Evolutionary conservation across 2,888 invertebrate genomes (phyloP), one percentile per base, ranked within the genome.

Genomic region (Archips crataeganus): DNA sequence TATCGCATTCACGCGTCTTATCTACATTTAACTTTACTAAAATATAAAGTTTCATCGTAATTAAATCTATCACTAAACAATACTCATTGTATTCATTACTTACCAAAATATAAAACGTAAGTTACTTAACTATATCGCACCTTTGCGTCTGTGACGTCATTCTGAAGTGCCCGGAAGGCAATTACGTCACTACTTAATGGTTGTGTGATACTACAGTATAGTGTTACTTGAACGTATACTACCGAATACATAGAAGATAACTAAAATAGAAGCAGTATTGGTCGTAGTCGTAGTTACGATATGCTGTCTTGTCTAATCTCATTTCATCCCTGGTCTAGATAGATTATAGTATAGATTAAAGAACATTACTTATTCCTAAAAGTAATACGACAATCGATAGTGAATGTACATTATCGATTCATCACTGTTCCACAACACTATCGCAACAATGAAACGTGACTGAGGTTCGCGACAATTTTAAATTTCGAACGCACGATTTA

Each of bases 121-220:
- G 15, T 4, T 54, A 54, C 8, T 54, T 8, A 23, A 15, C 23
- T 23, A 23, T 54, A 54, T 54, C 23, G 54, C 54, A 54, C 54
- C 23, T 54, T 54, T n/a, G 49, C 49, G 2, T n/a, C 15, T 23
- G 32, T 57, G 32, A 32, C 57, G 57, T 32, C 32, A 32, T 57
- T 57, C 32, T 23, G 32, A 54, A 8, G 54, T 54, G 15, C 54
- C 54, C 54, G 54, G 51, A 51, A 57, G 57, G 57, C 32, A 57
- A 57, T 57, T 57, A 32, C 57, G 57, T 57, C 32, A 32, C 57
- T 57, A 10, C 57, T 57, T 57, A 57, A 57, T 57, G 32, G 57
- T 57, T 57, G 32, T 32, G 10, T 57, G 23, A 57, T 57, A 32
- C 23, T 13, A 57, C 32, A 5, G 11, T 49, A 3, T 51, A 5